Evolutionary conservation across 2,113 vertebrate species (phyloP), one percentile per base, ranked within the genome.

Genomic region (Aepyceros melampus): DNA sequence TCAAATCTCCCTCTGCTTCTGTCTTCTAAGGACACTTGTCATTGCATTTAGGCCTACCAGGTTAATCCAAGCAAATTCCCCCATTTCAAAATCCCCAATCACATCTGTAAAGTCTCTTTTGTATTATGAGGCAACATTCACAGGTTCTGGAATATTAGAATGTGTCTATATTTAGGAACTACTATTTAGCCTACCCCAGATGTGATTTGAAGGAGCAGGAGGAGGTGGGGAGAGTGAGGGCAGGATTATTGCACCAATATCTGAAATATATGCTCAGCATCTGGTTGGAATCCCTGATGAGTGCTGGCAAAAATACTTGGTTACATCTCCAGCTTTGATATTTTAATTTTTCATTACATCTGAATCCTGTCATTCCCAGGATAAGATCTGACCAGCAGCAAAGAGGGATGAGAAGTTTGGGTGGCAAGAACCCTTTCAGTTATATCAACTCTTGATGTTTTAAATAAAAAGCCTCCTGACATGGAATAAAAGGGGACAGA

Each of bases 331-430:
- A 29, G 31, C 19, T 89, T 6, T 64, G 47, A 2, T 49, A 56
- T 83, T 82, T 79, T 49, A 62, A 82, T 55, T 96, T 92, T 93
- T 96, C 40, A 56, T 84, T 71, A 15, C n/a, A 60, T 86, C 27
- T 83, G 71, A 45, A 67, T 91, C 55, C 45, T 84, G 3, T 79
- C 45, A 86, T 76, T 87, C 60, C 58, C 56, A 60, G 95, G 83
- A 62, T 40, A 91, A 56, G 58, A 95, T 94, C n/a, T 96, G 82
- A 53, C 47, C 47, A 74, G 83, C 56, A 83, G 84, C 62, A 97
- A 90, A 81, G 51, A 97, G 47, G 51, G 25, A 67, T 62, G 81
- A 95, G 67, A 90, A 60, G 84, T 95, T 96, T 58, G 27, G 16
- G 31, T 51, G 36, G 85, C 40, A 82, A 58, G 62, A 87, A 25